Evolutionary conservation across 2,113 vertebrate genomes (phyloP).

Genomic region (Labeo rohita): DNA sequence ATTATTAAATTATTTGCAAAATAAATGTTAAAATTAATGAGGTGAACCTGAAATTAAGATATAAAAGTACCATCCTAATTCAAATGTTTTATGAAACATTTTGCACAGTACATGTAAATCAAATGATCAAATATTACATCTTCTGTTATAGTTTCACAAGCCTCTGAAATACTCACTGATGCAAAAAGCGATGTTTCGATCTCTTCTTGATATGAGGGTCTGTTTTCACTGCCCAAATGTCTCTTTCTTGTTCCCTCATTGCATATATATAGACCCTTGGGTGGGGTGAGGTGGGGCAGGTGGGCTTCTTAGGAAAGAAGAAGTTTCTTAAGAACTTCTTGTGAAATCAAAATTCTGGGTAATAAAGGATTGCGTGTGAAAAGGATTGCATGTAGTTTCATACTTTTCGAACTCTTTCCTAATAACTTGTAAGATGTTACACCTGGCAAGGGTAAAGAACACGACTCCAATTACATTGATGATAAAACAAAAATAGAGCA

Average conservation of each 20-base stretch:
- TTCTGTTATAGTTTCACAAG: not conserved
- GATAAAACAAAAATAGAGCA: no score
- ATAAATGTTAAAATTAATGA: not conserved
- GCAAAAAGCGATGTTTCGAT: not conserved
- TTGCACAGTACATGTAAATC: not conserved
- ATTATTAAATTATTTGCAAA: not conserved
- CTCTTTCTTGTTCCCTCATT: not conserved
- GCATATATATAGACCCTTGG: not conserved
- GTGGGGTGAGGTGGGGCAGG: no score
- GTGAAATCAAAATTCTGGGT: no score
- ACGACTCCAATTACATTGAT: no score
- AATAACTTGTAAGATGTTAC: no score
- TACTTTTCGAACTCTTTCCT: no score
- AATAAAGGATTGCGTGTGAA: no score
- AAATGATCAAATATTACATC: not conserved
- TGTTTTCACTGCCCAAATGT: not conserved
- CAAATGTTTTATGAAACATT: not conserved
- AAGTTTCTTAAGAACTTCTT: no score
- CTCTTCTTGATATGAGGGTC: not conserved
- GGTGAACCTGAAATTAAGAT: not conserved
- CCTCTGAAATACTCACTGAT: not conserved
- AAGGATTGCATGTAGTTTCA: no score
- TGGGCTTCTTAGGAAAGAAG: no score
- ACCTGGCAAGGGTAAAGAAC: not conserved
- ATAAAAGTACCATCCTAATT: not conserved